A percentile compares a stretch with the other conserved stretches of the same genome.
phyloP scores from a whole-genome alignment of 2,113 vertebrate species.

The Girardinichthys multiradiatus region DNA sequence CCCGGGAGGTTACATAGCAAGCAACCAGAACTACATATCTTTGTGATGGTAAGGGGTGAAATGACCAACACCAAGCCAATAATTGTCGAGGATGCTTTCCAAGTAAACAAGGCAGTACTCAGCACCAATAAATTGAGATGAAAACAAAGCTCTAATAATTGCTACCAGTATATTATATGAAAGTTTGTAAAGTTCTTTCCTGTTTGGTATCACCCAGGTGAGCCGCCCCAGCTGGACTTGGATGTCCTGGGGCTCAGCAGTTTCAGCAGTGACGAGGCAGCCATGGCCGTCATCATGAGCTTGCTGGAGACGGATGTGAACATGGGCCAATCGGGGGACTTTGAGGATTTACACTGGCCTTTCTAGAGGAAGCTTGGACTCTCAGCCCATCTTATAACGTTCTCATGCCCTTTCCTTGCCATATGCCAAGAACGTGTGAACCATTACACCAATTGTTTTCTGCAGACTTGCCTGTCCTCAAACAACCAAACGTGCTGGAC shows the following conservation, averaged over 20 bases:
- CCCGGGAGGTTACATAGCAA: too few relatives aligned
- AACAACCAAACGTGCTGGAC: constrained; percentile 22
- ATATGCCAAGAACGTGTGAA: constrained; percentile 2
- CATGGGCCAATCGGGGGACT: constrained; percentile 88
- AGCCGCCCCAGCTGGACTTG: constrained; percentile 65
- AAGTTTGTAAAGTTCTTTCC: background rate
- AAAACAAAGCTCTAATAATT: background rate
- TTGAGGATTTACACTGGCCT: constrained; percentile 93
- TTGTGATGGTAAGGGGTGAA: too few relatives aligned
- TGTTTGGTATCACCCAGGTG: constrained; percentile 64
- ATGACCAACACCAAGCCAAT: too few relatives aligned
- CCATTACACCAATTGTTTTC: background rate
- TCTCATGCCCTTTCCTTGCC: constrained; percentile 25
- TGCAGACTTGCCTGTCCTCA: constrained; percentile 15
- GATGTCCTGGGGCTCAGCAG: constrained; percentile 85
- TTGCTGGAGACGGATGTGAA: constrained; percentile 92
- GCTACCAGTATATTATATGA: background rate
- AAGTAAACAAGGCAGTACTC: background rate
- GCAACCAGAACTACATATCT: too few relatives aligned
- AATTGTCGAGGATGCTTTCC: background rate
- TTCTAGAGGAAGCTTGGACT: constrained; percentile 36
- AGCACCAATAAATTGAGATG: background rate
- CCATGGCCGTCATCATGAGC: constrained; percentile 97
- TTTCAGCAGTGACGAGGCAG: constrained; percentile 92
- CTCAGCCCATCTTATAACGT: background rate